Evolutionary conservation across 2,113 vertebrate species (phyloP).

Genomic region (Lophotis ruficrista): DNA sequence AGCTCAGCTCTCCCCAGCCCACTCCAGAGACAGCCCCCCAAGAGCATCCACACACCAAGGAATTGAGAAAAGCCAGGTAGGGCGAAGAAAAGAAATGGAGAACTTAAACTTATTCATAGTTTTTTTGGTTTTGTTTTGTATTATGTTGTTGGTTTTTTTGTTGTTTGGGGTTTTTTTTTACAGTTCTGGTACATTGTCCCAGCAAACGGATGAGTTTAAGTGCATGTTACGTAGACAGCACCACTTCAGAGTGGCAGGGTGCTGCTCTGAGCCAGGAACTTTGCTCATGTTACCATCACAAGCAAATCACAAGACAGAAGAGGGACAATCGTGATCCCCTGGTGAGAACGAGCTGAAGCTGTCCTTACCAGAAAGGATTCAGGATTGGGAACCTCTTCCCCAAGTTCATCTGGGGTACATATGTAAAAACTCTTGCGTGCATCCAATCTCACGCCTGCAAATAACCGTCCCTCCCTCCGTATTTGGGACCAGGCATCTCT

Average conservation of each 20-base stretch:
- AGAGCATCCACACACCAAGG: background rate
- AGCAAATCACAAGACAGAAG: conserved; percentile 8
- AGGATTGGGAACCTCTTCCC: background rate
- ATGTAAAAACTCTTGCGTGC: conserved; percentile 7
- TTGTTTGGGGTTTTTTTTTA: background rate
- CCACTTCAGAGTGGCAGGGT: background rate
- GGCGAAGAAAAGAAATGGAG: background rate
- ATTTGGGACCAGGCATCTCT: background rate
- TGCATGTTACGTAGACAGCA: rapidly evolving
- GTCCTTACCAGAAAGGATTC: background rate
- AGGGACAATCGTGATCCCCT: background rate
- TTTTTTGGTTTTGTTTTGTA: background rate
- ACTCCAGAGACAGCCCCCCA: background rate
- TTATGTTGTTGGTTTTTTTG: background rate
- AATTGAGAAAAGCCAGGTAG: background rate
- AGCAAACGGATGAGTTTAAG: background rate
- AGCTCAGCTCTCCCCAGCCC: background rate
- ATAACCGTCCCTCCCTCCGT: background rate
- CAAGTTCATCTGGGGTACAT: conserved; percentile 28
- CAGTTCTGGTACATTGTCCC: background rate
- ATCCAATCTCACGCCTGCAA: background rate
- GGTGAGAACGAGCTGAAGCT: background rate
- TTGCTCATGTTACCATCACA: conserved; percentile 18
- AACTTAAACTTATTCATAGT: background rate
- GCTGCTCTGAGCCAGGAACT: background rate